Base-by-base conservation (phyloP, 2,888 invertebrate genomes). In the Stenolophus ochropezus region DNA sequence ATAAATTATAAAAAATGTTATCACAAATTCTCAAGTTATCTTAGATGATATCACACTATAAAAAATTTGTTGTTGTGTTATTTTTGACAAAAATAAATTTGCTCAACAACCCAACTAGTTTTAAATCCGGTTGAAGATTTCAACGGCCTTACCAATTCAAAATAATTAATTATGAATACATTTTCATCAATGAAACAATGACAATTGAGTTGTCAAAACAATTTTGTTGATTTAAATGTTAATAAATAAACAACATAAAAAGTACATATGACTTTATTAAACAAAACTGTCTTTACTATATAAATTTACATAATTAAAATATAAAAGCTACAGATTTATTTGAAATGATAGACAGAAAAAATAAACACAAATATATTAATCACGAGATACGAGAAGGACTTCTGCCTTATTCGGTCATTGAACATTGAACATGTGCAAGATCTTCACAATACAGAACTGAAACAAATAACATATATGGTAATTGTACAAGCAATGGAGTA, bases 41-140 rank as follows among this genome's bases (percentile, higher is more conserved):
- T 25, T 14, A 61, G 33, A 42, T 69, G 69, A 69, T 69, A 69
- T 69, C 69, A 69, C 69, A 42, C 16, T 4, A 42, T 69, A 47
- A 69, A 69, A 69, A 69, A 69, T 18, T 18, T 69, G 69, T 69
- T 69, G 33, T 69, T 69, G 42, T 69, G 11, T 18, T 69, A 14
- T 33, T 69, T 69, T 33, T 42, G 69, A 42, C 69, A 33, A 20
- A 69, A 69, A 69, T 69, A 33, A 69, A 69, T 69, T 69, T 69
- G 69, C 11, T 33, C n/a, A n/a, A n/a, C n/a, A n/a, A n/a, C n/a
- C n/a, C 18, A 69, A 33, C 33, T 33, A 69, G 61, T 69, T 69
- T 69, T 69, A 33, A 27, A 69, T 69, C 65, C 65, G 65, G 65
- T 33, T 65, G 25, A 65, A 65, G 23, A 65, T 65, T 16, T 65